Evolutionary conservation across 2,797 vertebrate genomes (phyloP), one percentile per base, ranked within the genome.

Genomic region (Danio albolineatus): DNA sequence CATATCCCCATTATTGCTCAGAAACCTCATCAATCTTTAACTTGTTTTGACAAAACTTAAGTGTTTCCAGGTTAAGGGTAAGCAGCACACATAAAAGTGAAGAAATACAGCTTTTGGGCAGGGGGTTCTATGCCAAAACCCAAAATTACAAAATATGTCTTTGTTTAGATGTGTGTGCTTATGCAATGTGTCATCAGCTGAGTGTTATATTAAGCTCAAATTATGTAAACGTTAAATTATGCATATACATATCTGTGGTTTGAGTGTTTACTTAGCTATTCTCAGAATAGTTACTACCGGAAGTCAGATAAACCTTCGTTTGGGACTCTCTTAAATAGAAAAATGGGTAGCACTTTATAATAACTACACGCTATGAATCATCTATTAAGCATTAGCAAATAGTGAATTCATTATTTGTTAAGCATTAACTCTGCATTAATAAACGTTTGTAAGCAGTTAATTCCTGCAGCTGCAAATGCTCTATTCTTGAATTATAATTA

Each of bases 11-110:
- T 76, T 74, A 84, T 79, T 62, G 67, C 44, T 62, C 14, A 19
- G 43, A 39, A 69, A 36, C 38, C 39, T 76, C 62, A 81, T 86
- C 62, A 79, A 86, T 80, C 44, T 76, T 84, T 84, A 71, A 86
- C 62, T 53, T 16, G 65, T 65, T 75, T 60, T 69, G 39, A 21
- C 53, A 74, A 21, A 73, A 46, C 69, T 64, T 39, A 43, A 12
- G 39, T 94, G 93, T 90, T 93, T 94, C 87, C 93, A 78, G 94
- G 93, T 78, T 90, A 66, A 65, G 49, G 61, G 19, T 76, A 49
- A 76, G 48, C 38, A 65, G 21, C n/a, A 59, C 4, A 39, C n/a
- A 56, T 43, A 12, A 44, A 57, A 19, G 62, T 67, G 53, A 17
- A 56, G 4, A 69, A 38, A 67, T 77, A 17, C 10, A n/a, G 19